Evolutionary conservation across 2,113 vertebrate genomes (phyloP), one percentile per base, ranked within the genome.

Genomic region (Podarcis raffonei): DNA sequence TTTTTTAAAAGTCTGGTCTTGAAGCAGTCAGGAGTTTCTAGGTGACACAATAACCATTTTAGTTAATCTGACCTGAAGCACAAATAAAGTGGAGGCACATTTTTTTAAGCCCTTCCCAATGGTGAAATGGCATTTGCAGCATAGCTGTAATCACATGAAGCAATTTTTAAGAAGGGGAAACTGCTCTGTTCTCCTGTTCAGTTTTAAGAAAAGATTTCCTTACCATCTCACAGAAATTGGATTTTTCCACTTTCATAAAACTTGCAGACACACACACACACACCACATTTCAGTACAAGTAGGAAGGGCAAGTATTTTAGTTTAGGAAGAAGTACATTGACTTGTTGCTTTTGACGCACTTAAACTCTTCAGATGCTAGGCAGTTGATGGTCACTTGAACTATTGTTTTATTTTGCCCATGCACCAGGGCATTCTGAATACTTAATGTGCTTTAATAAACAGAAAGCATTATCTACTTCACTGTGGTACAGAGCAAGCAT

Each of bases 31-130:
- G 71, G 85, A 96, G 92, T 91, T 95, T 96, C 85, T 87, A 93
- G 91, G 94, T 95, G 92, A 95, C 92, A 95, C 94, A 96, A 96
- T 96, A 96, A 95, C 87, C 89, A 93, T 95, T 96, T 95, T 91
- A 94, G 93, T 91, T 96, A 95, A 97, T 95, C 94, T 95, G 93
- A 92, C 94, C 94, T 94, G 88, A 86, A 96, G 96, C 94, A 96
- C 86, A 94, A 96, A 96, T 96, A 94, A 87, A 93, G 93, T 76
- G 91, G 72, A 95, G 94, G 79, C 88, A 89, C 75, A 81, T 94
- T 94, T 96, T 87, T 95, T 90, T 95, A 83, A 96, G 91, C 91
- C 89, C 89, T 95, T 89, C 87, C 90, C 87, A 94, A 87, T 32
- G 94, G 93, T 94, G 92, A 96, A 96, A 96, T 91, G 93, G 84